A percentile compares a stretch with the other conserved stretches of the same genome.
Evolutionary conservation across 2,888 invertebrate species (phyloP).

Genomic region (Eupelmus urozonus): DNA sequence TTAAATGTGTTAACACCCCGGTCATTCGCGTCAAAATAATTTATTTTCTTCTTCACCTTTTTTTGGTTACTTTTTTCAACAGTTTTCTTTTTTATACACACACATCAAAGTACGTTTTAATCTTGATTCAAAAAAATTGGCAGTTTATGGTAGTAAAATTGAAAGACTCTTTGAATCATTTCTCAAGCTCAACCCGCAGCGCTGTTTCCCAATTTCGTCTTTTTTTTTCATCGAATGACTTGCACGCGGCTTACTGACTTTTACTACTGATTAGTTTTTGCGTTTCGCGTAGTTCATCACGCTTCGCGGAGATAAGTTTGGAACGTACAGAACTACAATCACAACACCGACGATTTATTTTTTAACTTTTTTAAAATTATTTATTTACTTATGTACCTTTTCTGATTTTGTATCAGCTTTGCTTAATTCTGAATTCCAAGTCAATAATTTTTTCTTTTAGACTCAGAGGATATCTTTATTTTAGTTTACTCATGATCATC

Average conservation of each 20-base stretch:
- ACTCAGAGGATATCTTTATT: constrained; percentile 15
- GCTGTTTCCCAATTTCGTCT: not conserved
- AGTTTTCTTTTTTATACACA: constrained; percentile 13
- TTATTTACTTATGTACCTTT: constrained; percentile 13
- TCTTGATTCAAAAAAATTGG: constrained; percentile 70
- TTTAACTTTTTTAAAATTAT: constrained; percentile 14
- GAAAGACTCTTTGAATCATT: constrained; percentile 67
- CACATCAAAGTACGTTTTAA: constrained; percentile 36
- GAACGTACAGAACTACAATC: constrained; percentile 52
- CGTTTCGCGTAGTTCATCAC: not conserved
- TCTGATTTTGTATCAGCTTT: constrained; percentile 19
- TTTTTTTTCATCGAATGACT: not conserved
- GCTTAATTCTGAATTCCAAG: constrained; percentile 39
- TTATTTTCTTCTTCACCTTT: not conserved
- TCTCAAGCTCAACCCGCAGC: not conserved
- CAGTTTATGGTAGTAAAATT: constrained; percentile 72
- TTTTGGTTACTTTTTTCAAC: constrained; percentile 60
- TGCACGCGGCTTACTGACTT: not conserved
- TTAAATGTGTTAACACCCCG: not conserved
- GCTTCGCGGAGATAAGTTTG: constrained; percentile 24
- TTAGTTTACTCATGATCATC: constrained; percentile 18
- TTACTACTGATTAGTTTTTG: constrained; percentile 14
- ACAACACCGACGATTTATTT: constrained; percentile 46
- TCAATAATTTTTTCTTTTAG: constrained; percentile 36
- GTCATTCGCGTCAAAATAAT: not conserved